These are phyloP conservation scores for Tetragonisca angustula DNA, from an alignment of 2,888 invertebrate genomes.

Conservation along the genomic window DNA sequence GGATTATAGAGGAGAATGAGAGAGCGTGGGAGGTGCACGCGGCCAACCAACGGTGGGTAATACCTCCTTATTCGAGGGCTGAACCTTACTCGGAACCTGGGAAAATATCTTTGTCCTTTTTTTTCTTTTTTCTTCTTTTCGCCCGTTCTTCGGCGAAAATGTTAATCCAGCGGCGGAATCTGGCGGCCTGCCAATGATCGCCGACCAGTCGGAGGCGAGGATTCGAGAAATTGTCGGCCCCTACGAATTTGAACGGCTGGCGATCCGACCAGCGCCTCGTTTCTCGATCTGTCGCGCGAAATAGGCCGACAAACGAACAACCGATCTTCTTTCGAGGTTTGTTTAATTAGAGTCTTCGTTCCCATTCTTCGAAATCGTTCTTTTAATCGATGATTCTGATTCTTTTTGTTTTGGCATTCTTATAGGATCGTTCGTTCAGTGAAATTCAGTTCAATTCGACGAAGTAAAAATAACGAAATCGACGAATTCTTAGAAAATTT, in stretches of 20 bases:
- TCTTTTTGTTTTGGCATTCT: too few species aligned
- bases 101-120: slow-evolving; percentile 34
- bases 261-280: slow-evolving; percentile 26
- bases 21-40: slow-evolving; percentile 6
- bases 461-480: too few species aligned
- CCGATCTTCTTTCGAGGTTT: too few species aligned
- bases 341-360: too few species aligned
- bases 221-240: slow-evolving; percentile 30
- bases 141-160: slow-evolving; percentile 61
- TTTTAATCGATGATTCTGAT: too few species aligned
- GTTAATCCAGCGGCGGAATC: slow-evolving; percentile 68
- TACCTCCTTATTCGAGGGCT: slow-evolving; percentile 51
- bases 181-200: slow-evolving; percentile 71
- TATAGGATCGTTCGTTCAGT: too few species aligned
- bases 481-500: too few species aligned
- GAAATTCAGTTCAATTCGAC: too few species aligned
- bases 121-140: not conserved
- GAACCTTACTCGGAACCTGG: slow-evolving; percentile 1
- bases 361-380: too few species aligned
- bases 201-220: slow-evolving; percentile 5
- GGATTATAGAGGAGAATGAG: slow-evolving; percentile 44
- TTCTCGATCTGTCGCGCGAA: not conserved
- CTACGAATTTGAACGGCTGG: slow-evolving; percentile 42
- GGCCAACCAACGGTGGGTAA: slow-evolving; percentile 16
- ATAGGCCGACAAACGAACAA: too few species aligned